Percentiles rank a stretch among this genome's conserved stretches.
These are phyloP conservation scores for Heterotilapia buettikoferi DNA, from an alignment of 2,113 vertebrate species.

Conservation along the genomic window DNA sequence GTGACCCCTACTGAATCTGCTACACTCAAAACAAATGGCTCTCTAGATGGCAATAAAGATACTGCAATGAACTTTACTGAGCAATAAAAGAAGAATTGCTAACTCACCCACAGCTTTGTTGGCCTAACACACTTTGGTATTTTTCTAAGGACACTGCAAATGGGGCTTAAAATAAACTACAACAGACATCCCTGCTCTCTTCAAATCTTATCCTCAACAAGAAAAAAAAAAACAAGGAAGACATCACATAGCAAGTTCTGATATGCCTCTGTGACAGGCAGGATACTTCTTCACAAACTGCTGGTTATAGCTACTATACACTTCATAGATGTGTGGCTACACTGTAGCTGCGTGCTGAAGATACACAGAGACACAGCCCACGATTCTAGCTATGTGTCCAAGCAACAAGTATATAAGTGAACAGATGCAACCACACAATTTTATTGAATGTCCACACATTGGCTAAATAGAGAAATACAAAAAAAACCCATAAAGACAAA, in stretches of 20 bases:
- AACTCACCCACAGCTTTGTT: not conserved
- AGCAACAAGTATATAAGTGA: not conserved
- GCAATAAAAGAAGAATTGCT: not conserved
- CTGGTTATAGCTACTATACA: not conserved
- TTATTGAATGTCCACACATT: not conserved
- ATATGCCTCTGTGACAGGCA: not conserved
- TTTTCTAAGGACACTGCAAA: not conserved
- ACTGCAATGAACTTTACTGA: not conserved
- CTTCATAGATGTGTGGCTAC: not conserved
- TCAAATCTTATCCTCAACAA: not conserved
- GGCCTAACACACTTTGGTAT: not conserved
- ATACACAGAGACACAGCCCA: not conserved
- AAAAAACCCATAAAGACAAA: fast-evolving
- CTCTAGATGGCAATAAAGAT: not conserved
- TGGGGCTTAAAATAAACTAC: not conserved
- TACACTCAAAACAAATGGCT: not conserved
- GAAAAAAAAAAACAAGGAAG: not conserved
- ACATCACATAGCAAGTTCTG: not conserved
- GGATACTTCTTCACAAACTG: not conserved
- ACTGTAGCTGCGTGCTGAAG: not conserved
- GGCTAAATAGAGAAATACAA: not conserved
- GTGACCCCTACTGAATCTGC: not conserved
- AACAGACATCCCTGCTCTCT: not conserved
- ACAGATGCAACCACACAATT: not conserved
- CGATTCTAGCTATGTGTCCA: not conserved